A percentile compares a stretch with the other conserved stretches of the same genome.
Conservation (phyloP, 2,888 invertebrate genomes). For the Nephrocerus scutellatus region DNA sequence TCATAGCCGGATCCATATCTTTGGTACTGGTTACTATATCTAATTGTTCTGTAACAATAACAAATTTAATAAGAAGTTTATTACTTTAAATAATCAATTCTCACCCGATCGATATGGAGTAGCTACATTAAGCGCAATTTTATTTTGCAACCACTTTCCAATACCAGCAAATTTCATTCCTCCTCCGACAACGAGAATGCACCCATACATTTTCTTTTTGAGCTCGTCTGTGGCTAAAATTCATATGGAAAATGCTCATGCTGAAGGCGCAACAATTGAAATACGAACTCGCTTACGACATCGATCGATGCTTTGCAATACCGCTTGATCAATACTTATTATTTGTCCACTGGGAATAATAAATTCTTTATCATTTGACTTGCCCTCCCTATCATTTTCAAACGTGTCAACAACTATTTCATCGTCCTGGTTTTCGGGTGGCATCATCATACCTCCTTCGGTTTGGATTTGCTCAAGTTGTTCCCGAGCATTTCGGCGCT, state of each 20-base stretch:
- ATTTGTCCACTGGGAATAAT: conserved; percentile 70
- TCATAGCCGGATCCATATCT: conserved; percentile 85
- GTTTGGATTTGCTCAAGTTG: conserved; percentile 49
- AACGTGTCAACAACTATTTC: conserved; percentile 66
- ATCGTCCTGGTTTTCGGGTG: conserved; percentile 55
- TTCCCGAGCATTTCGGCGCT: conserved; percentile 27
- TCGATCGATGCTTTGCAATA: conserved; percentile 84
- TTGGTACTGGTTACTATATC: conserved; percentile 87
- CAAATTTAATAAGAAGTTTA: neutral
- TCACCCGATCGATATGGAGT: conserved; percentile 63
- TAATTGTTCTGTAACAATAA: conserved; percentile 56
- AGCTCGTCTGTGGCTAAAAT: conserved; percentile 80
- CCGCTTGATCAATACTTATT: conserved; percentile 82
- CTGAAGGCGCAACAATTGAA: neutral
- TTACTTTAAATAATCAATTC: conserved; percentile 6
- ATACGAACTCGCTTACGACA: conserved; percentile 73
- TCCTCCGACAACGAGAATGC: conserved; percentile 85
- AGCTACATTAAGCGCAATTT: conserved; percentile 76
- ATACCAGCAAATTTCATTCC: conserved; percentile 83
- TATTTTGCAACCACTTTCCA: conserved; percentile 80
- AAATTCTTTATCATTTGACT: conserved; percentile 58
- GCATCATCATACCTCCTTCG: conserved; percentile 41
- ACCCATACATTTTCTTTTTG: conserved; percentile 90
- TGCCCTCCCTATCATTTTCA: conserved; percentile 48
- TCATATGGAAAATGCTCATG: neutral